Evolutionary conservation across 2,888 invertebrate species (phyloP), one percentile per base, ranked within the genome.

Genomic region (Tolmerus cingulatus): DNA sequence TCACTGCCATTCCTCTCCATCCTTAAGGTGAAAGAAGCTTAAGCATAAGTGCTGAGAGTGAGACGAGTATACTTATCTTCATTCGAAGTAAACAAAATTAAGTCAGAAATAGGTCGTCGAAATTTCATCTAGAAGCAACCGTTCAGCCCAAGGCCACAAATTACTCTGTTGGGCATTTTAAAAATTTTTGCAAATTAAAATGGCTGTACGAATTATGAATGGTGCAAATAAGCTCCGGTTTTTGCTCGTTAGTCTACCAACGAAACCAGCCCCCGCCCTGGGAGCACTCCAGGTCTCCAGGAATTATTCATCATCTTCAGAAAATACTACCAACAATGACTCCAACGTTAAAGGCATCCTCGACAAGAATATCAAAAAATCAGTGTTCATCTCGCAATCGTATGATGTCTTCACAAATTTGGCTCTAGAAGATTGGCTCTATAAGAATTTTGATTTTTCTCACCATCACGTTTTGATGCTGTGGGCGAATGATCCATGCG

Each of bases 361-460:
- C 0, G 93, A 93, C 89, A 90, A 91, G 14, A 93, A 95, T 91
- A 94, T 97, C 90, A 95, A 95, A 89, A 97, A 97, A 93, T 96
- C 97, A 0, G 97, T 98, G 74, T 97, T 97, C 90, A 96, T 98
- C 91, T 99, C 99, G 0, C 97, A 97, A 92, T 98, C 97, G 0
- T 95, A 95, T 88, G 96, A 98, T 91, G 96, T 99, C 89, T 98
- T 95, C 91, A 96, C 97, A 12, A 99, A 99, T 93, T 93, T 99
- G 90, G 99, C 99, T 4, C 93, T 99, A 87, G 99, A 99, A 93
- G 98, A 99, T 92, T 99, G 98, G 98, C 94, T 99, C 90, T 98
- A 98, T 93, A 95, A 95, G 87, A 96, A 98, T 91, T 96, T 95
- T 92, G 95, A 98, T 92, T 97, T 98, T 90, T 94, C 94, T 5